These are phyloP conservation scores for Bos indicus DNA, from an alignment of 2,113 vertebrate genomes.

Conservation along the genomic window DNA sequence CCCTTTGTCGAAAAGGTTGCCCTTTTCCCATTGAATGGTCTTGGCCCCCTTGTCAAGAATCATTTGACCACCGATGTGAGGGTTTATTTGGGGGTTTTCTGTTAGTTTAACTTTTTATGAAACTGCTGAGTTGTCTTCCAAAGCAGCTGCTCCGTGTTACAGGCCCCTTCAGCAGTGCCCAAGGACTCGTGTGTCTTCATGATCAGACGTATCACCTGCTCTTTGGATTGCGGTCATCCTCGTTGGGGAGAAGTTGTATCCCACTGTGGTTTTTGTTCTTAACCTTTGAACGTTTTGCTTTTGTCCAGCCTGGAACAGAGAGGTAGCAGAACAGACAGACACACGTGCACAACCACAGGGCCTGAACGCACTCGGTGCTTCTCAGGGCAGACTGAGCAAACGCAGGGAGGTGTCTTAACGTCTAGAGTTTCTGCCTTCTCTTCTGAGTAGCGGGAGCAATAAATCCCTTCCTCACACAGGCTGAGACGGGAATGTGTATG, in stretches of 20 bases:
- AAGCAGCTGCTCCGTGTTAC: not conserved
- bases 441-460: not conserved
- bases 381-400: not conserved
- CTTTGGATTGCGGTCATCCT: not conserved
- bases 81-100: not conserved
- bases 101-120: not conserved
- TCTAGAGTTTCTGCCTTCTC: not conserved
- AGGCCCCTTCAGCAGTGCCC: no score
- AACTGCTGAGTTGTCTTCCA: not conserved
- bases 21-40: not conserved
- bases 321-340: not conserved
- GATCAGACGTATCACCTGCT: not conserved
- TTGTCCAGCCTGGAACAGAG: not conserved
- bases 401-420: not conserved
- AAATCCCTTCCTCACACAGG: not conserved
- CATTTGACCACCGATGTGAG: not conserved
- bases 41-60: not conserved
- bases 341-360: fast-evolving
- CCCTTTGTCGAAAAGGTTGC: not conserved
- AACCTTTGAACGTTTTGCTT: not conserved
- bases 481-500: not conserved
- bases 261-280: not conserved
- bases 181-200: not conserved
- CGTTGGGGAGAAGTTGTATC: not conserved
- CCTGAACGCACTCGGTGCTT: not conserved